Base-by-base conservation (phyloP, 2,113 vertebrate species). In the Spheniscus mendiculus region DNA sequence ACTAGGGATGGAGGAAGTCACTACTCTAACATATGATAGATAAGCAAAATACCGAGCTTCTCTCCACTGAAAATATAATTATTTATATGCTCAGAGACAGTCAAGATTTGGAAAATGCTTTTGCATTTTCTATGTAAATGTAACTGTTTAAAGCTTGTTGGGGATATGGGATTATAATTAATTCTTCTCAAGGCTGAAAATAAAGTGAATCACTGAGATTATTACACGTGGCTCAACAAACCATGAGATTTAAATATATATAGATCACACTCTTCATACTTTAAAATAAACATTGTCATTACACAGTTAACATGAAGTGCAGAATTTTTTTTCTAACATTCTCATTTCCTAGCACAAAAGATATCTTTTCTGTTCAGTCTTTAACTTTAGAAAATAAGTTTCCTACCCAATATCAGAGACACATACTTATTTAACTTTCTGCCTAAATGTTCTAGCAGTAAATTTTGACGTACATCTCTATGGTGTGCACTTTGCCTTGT, bases 211-310 rank as follows among this genome's bases (percentile, higher is more conserved):
- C 72, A 90, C 30, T 92, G 77, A 87, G 34, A 85, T 96, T 89
- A 86, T 96, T 93, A 76, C 45, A 67, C 77, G 76, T 93, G 76
- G 52, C 36, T 90, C 66, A 97, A 96, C 49, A 97, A 96, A 96
- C 32, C 67, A 91, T 87, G 52, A 91, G n/a, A 94, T 96, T 97
- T 95, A 89, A 95, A 88, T 85, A 85, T 44, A 82, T 81, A 67
- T 32, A 82, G 61, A 93, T 87, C 44, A 88, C 45, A 91, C 26
- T 67, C 66, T 47, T 86, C 16, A 66, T 92, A 52, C 56, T 84
- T 83, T 95, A 86, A 93, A 96, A 94, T 70, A 94, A 89, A 69
- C 34, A 53, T 65, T 89, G 9, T 21, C 26, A n/a, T 79, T 82
- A 65, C 10, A 67, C 15, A 40, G 58, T 79, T 79, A 92, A 87